Percentiles rank a stretch among this genome's conserved stretches.
Evolutionary conservation across 2,113 vertebrate species (phyloP).

Genomic region (Calyptomena viridis): DNA sequence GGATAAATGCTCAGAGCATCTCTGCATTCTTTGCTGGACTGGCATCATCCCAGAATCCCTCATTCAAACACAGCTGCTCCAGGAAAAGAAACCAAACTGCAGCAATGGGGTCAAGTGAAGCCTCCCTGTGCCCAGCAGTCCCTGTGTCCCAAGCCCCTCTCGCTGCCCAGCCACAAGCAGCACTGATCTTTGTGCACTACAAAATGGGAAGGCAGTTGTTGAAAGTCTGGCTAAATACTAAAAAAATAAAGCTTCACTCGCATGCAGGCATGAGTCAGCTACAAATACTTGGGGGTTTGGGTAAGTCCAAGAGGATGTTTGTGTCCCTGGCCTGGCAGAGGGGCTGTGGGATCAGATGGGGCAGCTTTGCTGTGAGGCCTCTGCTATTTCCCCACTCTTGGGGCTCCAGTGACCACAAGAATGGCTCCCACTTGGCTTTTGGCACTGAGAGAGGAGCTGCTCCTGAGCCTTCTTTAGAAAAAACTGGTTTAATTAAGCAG

Average conservation of each 20-base stretch:
- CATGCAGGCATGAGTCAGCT: neutral
- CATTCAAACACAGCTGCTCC: neutral
- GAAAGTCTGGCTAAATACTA: neutral
- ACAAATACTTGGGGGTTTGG: neutral
- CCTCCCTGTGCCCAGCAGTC: rapidly evolving
- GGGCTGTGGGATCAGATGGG: neutral
- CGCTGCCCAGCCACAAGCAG: rapidly evolving
- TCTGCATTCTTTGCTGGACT: neutral
- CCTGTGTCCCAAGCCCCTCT: neutral
- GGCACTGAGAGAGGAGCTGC: neutral
- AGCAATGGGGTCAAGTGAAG: rapidly evolving
- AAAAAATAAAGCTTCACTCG: neutral
- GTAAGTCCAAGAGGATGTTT: neutral
- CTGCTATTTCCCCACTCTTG: neutral
- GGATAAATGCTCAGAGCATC: neutral
- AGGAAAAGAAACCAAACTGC: neutral
- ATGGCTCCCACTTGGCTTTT: neutral
- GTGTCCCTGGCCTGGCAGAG: neutral
- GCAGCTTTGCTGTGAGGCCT: neutral
- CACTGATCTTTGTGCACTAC: rapidly evolving
- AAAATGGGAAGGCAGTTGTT: rapidly evolving
- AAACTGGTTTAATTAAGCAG: neutral
- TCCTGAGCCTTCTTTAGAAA: neutral
- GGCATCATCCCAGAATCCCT: neutral
- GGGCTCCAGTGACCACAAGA: neutral